phyloP scores from a whole-genome alignment of 2,113 vertebrate genomes.

The Murina feae region DNA sequence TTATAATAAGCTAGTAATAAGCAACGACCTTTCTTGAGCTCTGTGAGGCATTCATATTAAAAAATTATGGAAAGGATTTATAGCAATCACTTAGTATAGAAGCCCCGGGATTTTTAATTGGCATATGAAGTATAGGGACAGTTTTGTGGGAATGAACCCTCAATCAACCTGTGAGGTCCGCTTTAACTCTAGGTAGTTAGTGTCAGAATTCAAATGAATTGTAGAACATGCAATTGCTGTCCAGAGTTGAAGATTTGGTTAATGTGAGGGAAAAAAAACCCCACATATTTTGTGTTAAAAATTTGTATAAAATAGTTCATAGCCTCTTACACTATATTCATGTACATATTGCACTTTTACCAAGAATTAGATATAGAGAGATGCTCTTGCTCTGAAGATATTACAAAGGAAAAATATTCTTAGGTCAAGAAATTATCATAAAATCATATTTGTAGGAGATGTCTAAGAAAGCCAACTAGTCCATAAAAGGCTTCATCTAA shows the following conservation, averaged over 20 bases:
- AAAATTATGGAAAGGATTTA: neutral
- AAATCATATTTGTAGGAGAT: neutral
- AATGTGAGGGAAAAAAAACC: neutral
- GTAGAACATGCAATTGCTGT: neutral
- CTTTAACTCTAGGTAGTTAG: neutral
- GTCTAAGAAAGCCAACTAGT: neutral
- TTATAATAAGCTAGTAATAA: neutral
- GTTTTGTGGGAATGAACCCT: neutral
- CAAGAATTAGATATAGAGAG: neutral
- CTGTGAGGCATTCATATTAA: neutral
- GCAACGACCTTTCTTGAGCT: neutral
- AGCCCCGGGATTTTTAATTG: neutral
- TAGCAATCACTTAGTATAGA: neutral
- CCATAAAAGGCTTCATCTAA: neutral
- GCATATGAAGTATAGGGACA: accelerated
- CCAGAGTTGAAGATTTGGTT: neutral
- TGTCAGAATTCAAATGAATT: neutral
- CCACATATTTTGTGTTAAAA: neutral
- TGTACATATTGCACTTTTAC: neutral
- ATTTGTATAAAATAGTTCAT: neutral
- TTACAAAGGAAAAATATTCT: neutral
- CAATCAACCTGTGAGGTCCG: neutral
- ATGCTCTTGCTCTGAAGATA: neutral
- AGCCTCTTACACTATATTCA: neutral
- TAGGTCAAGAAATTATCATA: neutral